Conservation (phyloP, 2,113 vertebrate genomes). For the Suncus etruscus region DNA sequence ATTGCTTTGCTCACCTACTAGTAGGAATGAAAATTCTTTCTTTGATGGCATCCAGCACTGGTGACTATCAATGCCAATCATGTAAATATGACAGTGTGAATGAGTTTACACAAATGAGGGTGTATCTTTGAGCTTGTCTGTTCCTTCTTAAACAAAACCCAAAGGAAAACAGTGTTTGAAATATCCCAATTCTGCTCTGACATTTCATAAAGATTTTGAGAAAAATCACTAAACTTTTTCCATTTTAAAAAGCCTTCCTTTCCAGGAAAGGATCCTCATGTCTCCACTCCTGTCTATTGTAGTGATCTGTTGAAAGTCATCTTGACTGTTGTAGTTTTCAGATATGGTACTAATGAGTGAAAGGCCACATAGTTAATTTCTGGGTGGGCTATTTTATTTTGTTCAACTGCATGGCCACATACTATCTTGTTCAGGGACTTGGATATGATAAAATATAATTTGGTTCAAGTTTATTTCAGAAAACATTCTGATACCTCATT, state of each 20-base stretch:
- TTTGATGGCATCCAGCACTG: neutral
- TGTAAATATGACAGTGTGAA: neutral
- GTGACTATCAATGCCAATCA: neutral
- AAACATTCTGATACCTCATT: conserved; percentile 62
- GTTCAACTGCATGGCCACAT: conserved; percentile 77
- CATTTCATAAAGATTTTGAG: neutral
- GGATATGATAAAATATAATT: conserved; percentile 77
- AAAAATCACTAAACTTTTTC: neutral
- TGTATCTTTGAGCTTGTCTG: conserved; percentile 37
- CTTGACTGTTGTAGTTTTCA: conserved; percentile 62
- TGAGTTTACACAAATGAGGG: neutral
- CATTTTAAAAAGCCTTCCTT: neutral
- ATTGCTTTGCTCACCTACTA: neutral
- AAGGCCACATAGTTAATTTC: conserved; percentile 66
- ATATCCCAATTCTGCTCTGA: neutral
- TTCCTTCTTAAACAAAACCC: conserved; percentile 31
- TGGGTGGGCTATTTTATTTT: conserved; percentile 80
- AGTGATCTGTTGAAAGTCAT: conserved; percentile 49
- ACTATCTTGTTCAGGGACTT: conserved; percentile 76
- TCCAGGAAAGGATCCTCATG: neutral
- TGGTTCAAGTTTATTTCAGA: conserved; percentile 77
- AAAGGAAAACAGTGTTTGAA: conserved; percentile 57
- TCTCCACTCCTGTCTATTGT: neutral
- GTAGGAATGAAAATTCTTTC: conserved; percentile 5
- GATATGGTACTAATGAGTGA: conserved; percentile 66